Base-by-base conservation (phyloP, 2,113 vertebrate genomes). In the Spea bombifrons region DNA sequence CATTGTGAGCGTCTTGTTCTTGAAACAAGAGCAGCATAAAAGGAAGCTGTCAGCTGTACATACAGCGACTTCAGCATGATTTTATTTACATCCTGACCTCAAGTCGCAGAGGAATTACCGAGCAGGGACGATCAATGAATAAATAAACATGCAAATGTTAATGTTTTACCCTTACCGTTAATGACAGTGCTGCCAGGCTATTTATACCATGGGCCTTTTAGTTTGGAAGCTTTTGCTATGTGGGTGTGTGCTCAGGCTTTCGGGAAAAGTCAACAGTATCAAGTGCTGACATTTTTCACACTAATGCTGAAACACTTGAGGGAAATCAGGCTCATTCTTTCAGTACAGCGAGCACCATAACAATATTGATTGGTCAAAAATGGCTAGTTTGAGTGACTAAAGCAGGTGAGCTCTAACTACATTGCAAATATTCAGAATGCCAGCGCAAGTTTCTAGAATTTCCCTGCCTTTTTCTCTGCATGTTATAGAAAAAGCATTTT, bases 11-110 rank as follows among this genome's bases (percentile, higher is more conserved):
- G 13, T 57, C 30, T 46, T 47, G 71, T 10, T 75, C 46, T 47
- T 76, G 75, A 66, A 76, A 68, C 8, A 47, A 44, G 65, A 76
- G 75, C 12, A 12, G 15, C 30, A 8, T n/a, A 53, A 67, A 66
- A 75, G 63, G 49, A 68, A 67, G 63, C 45, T 66, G 75, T 76
- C 75, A 76, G 75, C 75, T 57, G 75, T 50, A 76, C 66, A 70
- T 15, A 48, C 7, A 61, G 44, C 49, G 66, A 49, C 75, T 61
- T 69, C 66, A 76, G 75, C 66, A 46, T 15, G 52, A 76, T 59
- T 70, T 48, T 57, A 48, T 68, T 69, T 66, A 17, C 46, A 67
- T 55, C 65, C 75, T 68, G 64, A 68, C 75, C 65, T 76, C 65
- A 53, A 52, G 65, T 76, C 75, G 7, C 64, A 7, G 52, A 76